Evolutionary conservation across 1,140 invertebrate genomes (phyloP), one percentile per base, ranked within the genome.

Genomic region (Diorhabda carinulata): DNA sequence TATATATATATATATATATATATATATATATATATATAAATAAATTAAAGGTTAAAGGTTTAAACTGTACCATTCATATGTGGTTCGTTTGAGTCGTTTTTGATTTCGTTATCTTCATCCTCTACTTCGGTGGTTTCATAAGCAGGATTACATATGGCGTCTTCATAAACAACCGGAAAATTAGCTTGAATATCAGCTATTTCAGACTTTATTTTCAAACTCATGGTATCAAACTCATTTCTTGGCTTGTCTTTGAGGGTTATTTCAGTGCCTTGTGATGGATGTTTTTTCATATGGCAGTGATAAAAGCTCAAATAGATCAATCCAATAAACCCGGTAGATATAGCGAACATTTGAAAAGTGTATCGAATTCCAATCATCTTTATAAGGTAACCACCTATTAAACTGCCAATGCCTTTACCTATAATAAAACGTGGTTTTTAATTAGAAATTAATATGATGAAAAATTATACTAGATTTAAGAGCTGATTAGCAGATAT

Each of bases 341-440:
- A 81, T 0, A 82, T 83, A 0, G 90, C 83, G 74, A 93, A 92
- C 69, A 92, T 86, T 75, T 87, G 88, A 78, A 92, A 93, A 0
- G 92, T 92, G 0, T 85, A 81, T 58, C 91, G 82, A 2, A 90
- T 90, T 5, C 90, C 91, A 72, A 91, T 86, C 9, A 83, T 83
- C 76, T 91, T 90, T 84, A 92, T 92, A 25, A 92, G 76, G 73
- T 89, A 91, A 2, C 92, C 92, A 3, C 92, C 92, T 52, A 91
- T 84, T 43, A 94, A 81, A 80, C 91, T 91, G 57, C 92, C 92
- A 4, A 88, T 83, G 10, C 91, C 91, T 79, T 91, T 90, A 57
- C 92, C 91, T 92, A 78, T 45, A 84, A 78, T 70, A 61, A 57
- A 42, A 62, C 57, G 42, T 42, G 25, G 25, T 25, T 25, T 25